Evolutionary conservation across 1,140 invertebrate species (phyloP).

Genomic region (Drosophila nikananu): DNA sequence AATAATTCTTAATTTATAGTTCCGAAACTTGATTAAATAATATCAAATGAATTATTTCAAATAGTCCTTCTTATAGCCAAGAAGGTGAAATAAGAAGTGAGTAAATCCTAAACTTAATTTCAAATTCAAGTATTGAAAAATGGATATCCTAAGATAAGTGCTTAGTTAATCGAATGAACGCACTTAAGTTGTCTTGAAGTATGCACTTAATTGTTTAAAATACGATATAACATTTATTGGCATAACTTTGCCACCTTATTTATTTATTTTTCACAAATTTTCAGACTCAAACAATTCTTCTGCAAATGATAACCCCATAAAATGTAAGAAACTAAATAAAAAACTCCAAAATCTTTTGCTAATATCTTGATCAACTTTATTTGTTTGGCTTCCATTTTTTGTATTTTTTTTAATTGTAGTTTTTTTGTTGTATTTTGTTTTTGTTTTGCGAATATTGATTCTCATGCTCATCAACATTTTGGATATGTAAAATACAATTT

Average conservation of each 20-base stretch:
- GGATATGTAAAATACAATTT: conserved; percentile 48
- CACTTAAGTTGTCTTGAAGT: too few relatives aligned
- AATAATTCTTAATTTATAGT: neutral
- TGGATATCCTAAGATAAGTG: too few relatives aligned
- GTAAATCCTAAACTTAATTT: too few relatives aligned
- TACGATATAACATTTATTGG: neutral
- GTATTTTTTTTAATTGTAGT: conserved; percentile 2
- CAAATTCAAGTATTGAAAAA: too few relatives aligned
- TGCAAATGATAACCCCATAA: neutral
- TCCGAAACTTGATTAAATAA: neutral
- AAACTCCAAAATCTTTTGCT: conserved; percentile 6
- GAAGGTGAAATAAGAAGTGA: too few relatives aligned
- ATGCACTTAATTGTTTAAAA: neutral
- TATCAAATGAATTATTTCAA: neutral
- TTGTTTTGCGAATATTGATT: conserved; percentile 32
- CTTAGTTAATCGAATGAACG: too few relatives aligned
- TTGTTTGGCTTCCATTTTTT: conserved; percentile 42
- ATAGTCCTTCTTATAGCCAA: too few relatives aligned
- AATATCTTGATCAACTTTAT: conserved; percentile 51
- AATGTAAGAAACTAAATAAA: neutral
- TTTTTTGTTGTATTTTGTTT: conserved; percentile 16
- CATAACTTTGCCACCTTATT: neutral
- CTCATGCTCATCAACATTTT: conserved; percentile 48
- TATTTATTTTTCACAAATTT: neutral
- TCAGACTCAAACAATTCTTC: neutral